phyloP scores from a whole-genome alignment of 2,888 invertebrate genomes.

The Encarsia formosa region DNA sequence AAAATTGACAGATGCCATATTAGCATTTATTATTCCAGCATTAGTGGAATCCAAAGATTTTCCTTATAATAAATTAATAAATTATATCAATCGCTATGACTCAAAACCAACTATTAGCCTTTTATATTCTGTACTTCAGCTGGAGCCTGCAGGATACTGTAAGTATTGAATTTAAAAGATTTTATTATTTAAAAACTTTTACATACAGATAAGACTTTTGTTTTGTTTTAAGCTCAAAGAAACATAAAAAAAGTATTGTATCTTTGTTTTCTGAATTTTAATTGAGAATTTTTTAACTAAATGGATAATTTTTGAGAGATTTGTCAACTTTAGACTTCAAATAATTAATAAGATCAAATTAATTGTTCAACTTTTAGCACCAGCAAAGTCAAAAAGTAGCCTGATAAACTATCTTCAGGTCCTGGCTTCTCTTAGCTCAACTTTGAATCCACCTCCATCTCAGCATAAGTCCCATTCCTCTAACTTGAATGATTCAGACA shows the following conservation, averaged over 20 bases:
- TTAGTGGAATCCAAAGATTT: constrained; percentile 54
- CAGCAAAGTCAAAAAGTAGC: constrained; percentile 33
- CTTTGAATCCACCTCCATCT: constrained; percentile 51
- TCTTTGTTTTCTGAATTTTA: too few species aligned
- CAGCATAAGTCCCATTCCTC: constrained; percentile 53
- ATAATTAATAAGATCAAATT: too few species aligned
- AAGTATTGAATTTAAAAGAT: too few species aligned
- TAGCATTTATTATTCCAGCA: constrained; percentile 67
- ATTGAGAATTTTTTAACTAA: too few species aligned
- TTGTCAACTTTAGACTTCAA: too few species aligned
- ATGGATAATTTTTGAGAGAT: too few species aligned
- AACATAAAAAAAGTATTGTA: too few species aligned
- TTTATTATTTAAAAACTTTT: too few species aligned
- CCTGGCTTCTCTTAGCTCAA: constrained; percentile 54
- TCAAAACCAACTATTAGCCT: constrained; percentile 61
- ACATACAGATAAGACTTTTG: too few species aligned
- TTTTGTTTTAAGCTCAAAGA: too few species aligned
- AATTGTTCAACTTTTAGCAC: constrained; percentile 34
- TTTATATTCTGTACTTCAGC: constrained; percentile 63
- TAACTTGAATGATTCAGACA: constrained; percentile 55
- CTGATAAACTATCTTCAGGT: constrained; percentile 58
- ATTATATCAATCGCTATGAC: constrained; percentile 48
- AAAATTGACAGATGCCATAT: constrained; percentile 64
- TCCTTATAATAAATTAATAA: constrained; percentile 54
- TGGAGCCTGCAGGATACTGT: constrained; percentile 67